Base-by-base conservation (phyloP, 2,113 vertebrate species). In the Patagioenas fasciata region DNA sequence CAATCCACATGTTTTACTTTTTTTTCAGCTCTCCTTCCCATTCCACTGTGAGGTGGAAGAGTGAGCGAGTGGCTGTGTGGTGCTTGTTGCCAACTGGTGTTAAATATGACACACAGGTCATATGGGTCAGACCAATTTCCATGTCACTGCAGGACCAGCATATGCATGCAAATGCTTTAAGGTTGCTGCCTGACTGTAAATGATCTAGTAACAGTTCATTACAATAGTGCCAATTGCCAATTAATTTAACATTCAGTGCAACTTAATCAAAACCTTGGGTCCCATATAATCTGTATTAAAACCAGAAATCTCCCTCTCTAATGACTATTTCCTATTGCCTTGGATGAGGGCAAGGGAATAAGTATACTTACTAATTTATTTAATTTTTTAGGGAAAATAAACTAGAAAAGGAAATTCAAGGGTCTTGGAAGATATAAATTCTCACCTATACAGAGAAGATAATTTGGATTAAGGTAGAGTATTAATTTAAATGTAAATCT, bases 181-280 rank as follows among this genome's bases (percentile, higher is more conserved):
- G 62, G 20, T 32, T 91, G 53, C 38, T 93, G 57, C 31, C 34
- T 81, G 42, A 48, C 53, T 72, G 48, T 71, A 91, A 91, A 64
- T 42, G 11, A 73, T 40, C 61, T 16, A 23, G 40, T 26, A 80
- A 67, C 44, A 65, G 26, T 44, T 91, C 74, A 74, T 74, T 66
- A 66, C 28, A 92, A 69, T 36, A 25, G 62, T 83, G 85, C 69
- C 62, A 44, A 77, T 29, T 50, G 36, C 53, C 53, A 91, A 53
- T 38, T 85, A 91, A 89, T 89, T 85, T 91, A 89, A 75, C 26
- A 71, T n/a, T 50, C 69, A 62, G 23, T n/a, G 34, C 29, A 81
- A 89, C 64, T 73, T 73, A 89, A 85, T 86, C 81, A 86, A 88
- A 90, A 77, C 23, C 25, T 58, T 82, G 56, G 23, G 51, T 62